A percentile compares a stretch with the other conserved stretches of the same genome.
Conservation (phyloP, 2,113 vertebrate species). For the Hoplias malabaricus region DNA sequence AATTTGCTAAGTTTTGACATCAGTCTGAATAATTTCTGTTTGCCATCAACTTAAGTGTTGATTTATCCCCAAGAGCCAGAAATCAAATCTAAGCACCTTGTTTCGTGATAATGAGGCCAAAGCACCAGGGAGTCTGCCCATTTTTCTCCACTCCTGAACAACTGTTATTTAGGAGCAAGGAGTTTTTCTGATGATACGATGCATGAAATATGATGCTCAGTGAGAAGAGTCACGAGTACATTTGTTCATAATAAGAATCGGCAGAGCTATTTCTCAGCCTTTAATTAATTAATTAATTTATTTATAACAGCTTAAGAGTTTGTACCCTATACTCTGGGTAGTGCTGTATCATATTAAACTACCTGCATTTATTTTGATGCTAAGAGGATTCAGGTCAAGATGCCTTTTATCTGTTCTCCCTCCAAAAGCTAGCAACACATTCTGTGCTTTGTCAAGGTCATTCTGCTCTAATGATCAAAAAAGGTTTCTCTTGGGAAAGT, state of each 20-base stretch:
- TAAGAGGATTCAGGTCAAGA: background rate
- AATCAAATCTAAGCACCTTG: background rate
- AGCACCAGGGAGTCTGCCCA: background rate
- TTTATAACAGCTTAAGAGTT: too few relatives aligned
- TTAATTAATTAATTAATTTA: too few relatives aligned
- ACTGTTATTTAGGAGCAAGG: too few relatives aligned
- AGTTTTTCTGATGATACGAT: background rate
- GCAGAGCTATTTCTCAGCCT: background rate
- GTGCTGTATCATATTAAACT: background rate
- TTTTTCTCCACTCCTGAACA: background rate
- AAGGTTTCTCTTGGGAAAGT: background rate
- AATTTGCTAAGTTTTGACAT: background rate
- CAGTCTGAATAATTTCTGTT: background rate
- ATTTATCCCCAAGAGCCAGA: background rate
- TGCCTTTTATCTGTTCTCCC: background rate
- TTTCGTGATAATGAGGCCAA: background rate
- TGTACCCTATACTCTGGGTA: background rate
- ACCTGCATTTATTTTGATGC: background rate
- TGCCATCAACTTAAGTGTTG: background rate
- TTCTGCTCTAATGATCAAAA: background rate
- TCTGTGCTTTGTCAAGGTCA: background rate
- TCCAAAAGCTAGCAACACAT: background rate
- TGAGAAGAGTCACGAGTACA: background rate
- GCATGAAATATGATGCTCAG: background rate
- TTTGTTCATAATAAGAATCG: background rate